Evolutionary conservation across 2,888 invertebrate species (phyloP), one percentile per base, ranked within the genome.

Genomic region (Drosophila atripex): DNA sequence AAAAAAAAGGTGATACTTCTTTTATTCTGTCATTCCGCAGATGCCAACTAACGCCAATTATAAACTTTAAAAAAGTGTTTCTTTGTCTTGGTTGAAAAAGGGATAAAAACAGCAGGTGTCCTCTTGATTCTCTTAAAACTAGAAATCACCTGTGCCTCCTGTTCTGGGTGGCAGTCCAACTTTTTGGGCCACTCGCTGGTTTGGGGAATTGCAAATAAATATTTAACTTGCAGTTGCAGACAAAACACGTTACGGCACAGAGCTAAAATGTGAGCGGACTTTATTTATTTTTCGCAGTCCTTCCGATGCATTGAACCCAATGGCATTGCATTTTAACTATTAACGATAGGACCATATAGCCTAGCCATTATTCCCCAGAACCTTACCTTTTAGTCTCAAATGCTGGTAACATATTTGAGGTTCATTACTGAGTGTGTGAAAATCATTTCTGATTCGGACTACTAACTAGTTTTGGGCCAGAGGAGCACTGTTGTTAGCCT

Each of bases 391-490:
- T 5, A 3, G 18, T 39, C 39, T 18, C 8, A 28, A 38, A 8
- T 14, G 35, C 50, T 57, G 2, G 28, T 28, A 57, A 55, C 21
- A 39, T 30, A 25, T 41, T 57, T 56, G 38, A 12, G 21, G 28
- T 57, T 32, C 57, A 58, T 58, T 21, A 18, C 38, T 14, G 21
- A 56, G 56, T 39, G 47, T n/a, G 18, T 53, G 28, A 25, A 47
- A 28, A 47, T 53, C 53, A 53, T 53, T 53, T 53, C 18, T 11
- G 18, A 39, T 30, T 57, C 8, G 14, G 16, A 8, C 54, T 49
- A 9, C 25, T 30, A 41, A 41, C 30, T 56, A 53, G 30, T 74
- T 78, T 58, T 61, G 64, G 55, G 53, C 43, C 39, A 63, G 16
- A 46, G 18, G 39, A 51, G 38, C 51, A 30, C 45, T 52, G 45